Base-by-base conservation (phyloP, 2,888 invertebrate genomes). In the Tenodera sinensis region DNA sequence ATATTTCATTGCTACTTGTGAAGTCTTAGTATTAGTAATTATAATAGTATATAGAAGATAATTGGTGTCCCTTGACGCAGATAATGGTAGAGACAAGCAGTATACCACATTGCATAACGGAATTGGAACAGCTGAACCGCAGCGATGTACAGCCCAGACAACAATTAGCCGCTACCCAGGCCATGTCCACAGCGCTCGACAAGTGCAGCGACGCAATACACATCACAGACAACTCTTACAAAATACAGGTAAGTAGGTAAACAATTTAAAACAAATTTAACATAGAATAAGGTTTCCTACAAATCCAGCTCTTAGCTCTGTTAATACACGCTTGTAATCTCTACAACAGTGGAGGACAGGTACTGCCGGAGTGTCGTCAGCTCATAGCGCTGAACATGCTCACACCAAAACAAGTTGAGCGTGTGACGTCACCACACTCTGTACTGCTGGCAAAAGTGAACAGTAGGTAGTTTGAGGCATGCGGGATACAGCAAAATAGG, bases 141-240 rank as follows among this genome's bases (percentile, higher is more conserved):
- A 96, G 96, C 91, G 97, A 98, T 91, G 95, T 98, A 84, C 93
- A 96, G 89, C 95, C 96, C 86, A 95, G 96, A 91, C 95, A 96
- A 92, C 97, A 97, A 92, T 95, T 98, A 90, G 96, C 96, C 84
- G 97, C 98, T 0, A 95, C 96, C 28, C 96, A 97, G 91, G 97
- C 98, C 8, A 95, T 98, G 28, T 96, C 97, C 91, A 96, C 97
- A 34, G 98, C 98, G n/a, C 94, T 97, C 88, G 98, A 98, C 93
- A 96, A 97, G 92, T 97, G 97, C 92, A 95, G 96, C 90, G 98
- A 98, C 93, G 96, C 98, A 91, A 96, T 98, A 28, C 96, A 98
- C 91, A 96, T 99, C 91, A 98, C 98, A 28, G 97, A 98, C 93
- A 96, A 97, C 92, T 95, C 96, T 92, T 96, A 97, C 92, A 95